Base-by-base conservation (phyloP, 2,888 invertebrate species). In the Sclerodermus sp. region DNA sequence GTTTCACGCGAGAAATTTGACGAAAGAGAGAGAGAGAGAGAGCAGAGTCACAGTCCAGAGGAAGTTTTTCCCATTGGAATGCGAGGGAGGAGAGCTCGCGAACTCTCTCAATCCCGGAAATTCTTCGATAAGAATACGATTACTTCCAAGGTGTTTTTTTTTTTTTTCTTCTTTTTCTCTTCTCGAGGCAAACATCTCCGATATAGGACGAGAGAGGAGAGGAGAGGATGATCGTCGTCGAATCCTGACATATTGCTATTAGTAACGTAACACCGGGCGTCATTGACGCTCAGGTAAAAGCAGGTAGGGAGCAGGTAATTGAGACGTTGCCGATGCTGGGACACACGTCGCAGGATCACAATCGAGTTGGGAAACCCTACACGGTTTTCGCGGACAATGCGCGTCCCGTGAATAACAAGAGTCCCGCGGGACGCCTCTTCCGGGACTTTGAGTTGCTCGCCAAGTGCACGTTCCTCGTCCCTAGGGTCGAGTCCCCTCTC, bases 401-500 rank as follows among this genome's bases (percentile, higher is more conserved):
- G 34, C 34, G n/a, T 34, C 34, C 38, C 38, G 50, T 34, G 17
- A 29, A 42, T 42, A 40, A 42, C 40, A 30, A 32, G 31, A 47
- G 31, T 45, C 30, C 29, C 13, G 36, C 42, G 18, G 42, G 41
- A 36, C 42, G 42, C 42, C 41, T 46, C 47, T 55, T 46, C 41
- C 54, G 45, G 54, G 36, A 55, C 48, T 49, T 44, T 55, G 47
- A 51, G 23, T 48, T 14, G 55, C 44, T 49, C 55, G 49, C 52
- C 49, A 31, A 41, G 29, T 32, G 37, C 13, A 36, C n/a, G 29
- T 10, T 13, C n/a, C n/a, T n/a, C n/a, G n/a, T n/a, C n/a, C n/a
- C n/a, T n/a, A n/a, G n/a, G n/a, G n/a, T n/a, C n/a, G n/a, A n/a
- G n/a, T n/a, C n/a, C n/a, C n/a, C n/a, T n/a, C n/a, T n/a, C n/a